These are phyloP conservation scores for Escarpia spicata DNA, from an alignment of 2,888 invertebrate species.

Conservation along the genomic window DNA sequence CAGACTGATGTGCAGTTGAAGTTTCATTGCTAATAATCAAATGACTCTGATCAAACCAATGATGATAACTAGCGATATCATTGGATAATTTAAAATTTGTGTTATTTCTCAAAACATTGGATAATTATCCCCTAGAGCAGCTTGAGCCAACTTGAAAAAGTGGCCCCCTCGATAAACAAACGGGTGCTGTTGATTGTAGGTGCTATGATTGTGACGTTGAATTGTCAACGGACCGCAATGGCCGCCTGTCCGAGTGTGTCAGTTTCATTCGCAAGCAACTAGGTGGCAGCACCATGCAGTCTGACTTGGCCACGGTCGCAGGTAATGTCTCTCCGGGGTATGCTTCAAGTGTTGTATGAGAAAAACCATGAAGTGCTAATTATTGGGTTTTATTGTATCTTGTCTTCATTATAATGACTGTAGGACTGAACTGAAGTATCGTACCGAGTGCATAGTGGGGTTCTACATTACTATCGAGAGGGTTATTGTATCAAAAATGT, in stretches of 20 bases:
- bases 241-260: constrained; percentile 71
- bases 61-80: too few relatives aligned
- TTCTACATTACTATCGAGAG: too few relatives aligned
- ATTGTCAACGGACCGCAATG: constrained; percentile 45
- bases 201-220: constrained; percentile 64
- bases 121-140: background rate
- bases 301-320: background rate
- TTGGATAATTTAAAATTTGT: too few relatives aligned
- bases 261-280: constrained; percentile 76
- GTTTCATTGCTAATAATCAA: too few relatives aligned
- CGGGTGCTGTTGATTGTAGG: constrained; percentile 45
- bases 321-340: background rate
- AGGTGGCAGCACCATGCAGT: constrained; percentile 23
- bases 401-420: too few relatives aligned
- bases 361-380: background rate
- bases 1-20: too few relatives aligned
- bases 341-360: background rate
- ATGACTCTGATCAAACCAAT: too few relatives aligned
- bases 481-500: too few relatives aligned
- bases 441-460: too few relatives aligned
- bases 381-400: background rate
- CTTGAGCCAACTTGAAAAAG: background rate
- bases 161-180: background rate
- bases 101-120: too few relatives aligned
- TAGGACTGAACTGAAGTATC: too few relatives aligned